Conservation (phyloP, 2,113 vertebrate species). For the Oncorhynchus tshawytscha region DNA sequence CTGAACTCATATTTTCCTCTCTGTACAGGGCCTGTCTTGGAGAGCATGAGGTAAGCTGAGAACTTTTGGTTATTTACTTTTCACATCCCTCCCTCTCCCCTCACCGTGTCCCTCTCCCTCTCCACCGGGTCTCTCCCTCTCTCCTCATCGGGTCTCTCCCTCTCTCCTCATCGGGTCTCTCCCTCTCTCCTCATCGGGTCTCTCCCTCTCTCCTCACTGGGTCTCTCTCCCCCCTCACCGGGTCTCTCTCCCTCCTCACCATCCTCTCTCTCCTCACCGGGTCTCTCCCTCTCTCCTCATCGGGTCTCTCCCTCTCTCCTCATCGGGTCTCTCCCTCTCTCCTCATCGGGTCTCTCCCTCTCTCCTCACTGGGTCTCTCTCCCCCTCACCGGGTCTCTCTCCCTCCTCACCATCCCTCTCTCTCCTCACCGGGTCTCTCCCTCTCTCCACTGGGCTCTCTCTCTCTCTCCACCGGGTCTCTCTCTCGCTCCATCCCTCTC, state of each 20-base stretch:
- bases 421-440: background rate
- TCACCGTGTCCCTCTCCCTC: background rate
- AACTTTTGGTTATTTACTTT: background rate
- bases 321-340: background rate
- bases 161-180: too few species aligned
- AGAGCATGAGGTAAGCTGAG: conserved; percentile 53
- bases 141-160: too few species aligned
- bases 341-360: background rate
- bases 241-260: too few species aligned
- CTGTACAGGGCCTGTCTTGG: conserved; percentile 56
- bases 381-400: background rate
- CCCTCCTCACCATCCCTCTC: background rate
- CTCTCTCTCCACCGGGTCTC: too few species aligned
- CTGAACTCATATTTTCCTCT: conserved; percentile 9
- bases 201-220: too few species aligned
- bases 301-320: too few species aligned
- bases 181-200: too few species aligned
- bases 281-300: background rate
- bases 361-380: too few species aligned
- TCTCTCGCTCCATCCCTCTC: background rate
- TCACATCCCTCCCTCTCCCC: background rate
- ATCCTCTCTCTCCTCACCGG: too few species aligned
- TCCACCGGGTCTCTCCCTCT: background rate
- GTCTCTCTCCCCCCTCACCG: too few species aligned
- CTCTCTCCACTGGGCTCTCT: too few species aligned